Base-by-base conservation (phyloP, 2,113 vertebrate genomes). In the Melanerpes formicivorus region DNA sequence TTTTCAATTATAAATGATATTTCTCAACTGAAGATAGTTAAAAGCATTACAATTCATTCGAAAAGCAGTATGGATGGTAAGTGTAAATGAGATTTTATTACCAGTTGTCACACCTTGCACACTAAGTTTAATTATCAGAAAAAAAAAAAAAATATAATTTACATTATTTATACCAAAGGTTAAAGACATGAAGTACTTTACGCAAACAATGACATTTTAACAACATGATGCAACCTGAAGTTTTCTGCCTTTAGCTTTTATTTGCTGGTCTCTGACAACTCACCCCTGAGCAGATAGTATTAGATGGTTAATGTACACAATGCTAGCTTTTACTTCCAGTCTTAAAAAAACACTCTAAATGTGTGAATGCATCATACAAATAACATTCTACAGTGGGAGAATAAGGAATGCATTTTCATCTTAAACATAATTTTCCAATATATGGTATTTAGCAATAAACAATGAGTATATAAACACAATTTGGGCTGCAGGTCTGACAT, bases 81-180 rank as follows among this genome's bases (percentile, higher is more conserved):
- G 62, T 59, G 40, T 59, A 94, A 94, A 91, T 85, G 87, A 85
- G 58, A 65, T 93, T 94, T 92, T 92, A 25, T 50, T 86, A 90
- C 69, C 88, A 48, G 42, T 83, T 85, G 79, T 89, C 73, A 69
- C 27, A 82, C 60, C 90, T 91, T 91, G 50, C 46, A 54, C 1
- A 0, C 75, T 52, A 85, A 73, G 72, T 70, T 92, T 95, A 95
- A 92, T 94, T 90, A 80, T 80, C 65, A 94, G 72, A 83, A 93
- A 29, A 56, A 56, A 76, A 93, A 93, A 66, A 93, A 75, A 85
- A 75, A 90, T 78, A 83, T 37, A 0, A 69, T 80, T 92, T 94
- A 62, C 70, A 86, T 37, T 92, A 72, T 81, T 95, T 93, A 90
- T 48, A 86, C 50, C 50, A 75, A 90, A 94, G 76, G 69, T 92